Conservation (phyloP, 2,888 invertebrate species). For the Uloborus plumipes region DNA sequence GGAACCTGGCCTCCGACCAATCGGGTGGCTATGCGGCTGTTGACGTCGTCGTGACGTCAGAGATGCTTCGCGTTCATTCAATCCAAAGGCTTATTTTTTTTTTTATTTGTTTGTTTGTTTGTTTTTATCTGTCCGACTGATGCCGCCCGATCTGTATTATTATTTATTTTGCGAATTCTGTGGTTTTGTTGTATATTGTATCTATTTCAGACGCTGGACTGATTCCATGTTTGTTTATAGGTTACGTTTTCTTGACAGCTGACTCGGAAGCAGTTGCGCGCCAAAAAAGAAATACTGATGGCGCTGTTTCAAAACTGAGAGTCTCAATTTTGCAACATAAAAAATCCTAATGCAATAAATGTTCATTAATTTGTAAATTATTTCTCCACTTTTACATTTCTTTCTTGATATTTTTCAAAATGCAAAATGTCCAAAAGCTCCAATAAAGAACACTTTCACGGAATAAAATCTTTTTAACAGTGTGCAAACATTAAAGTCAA, state of each 20-base stretch:
- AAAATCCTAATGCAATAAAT: too few species aligned
- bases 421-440: too few species aligned
- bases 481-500: too few species aligned
- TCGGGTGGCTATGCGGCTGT: slow-evolving; percentile 35
- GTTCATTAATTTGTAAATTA: too few species aligned
- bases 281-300: too few species aligned
- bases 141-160: not conserved
- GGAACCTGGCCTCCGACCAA: slow-evolving; percentile 65
- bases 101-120: slow-evolving; percentile 26
- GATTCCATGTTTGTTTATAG: slow-evolving; percentile 46
- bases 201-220: slow-evolving; percentile 33
- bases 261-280: too few species aligned
- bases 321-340: too few species aligned
- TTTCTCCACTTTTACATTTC: too few species aligned
- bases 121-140: slow-evolving; percentile 5
- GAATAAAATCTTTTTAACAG: too few species aligned
- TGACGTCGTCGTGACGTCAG: slow-evolving; percentile 55
- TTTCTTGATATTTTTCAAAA: too few species aligned
- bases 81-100: slow-evolving; percentile 31
- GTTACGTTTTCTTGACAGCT: not conserved
- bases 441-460: too few species aligned
- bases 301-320: too few species aligned
- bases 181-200: slow-evolving; percentile 5
- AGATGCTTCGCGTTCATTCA: slow-evolving; percentile 53
- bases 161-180: slow-evolving; percentile 5